Percentiles rank a stretch among this genome's conserved stretches.
Conservation (phyloP, 2,113 vertebrate species). For the Otolemur garnettii region DNA sequence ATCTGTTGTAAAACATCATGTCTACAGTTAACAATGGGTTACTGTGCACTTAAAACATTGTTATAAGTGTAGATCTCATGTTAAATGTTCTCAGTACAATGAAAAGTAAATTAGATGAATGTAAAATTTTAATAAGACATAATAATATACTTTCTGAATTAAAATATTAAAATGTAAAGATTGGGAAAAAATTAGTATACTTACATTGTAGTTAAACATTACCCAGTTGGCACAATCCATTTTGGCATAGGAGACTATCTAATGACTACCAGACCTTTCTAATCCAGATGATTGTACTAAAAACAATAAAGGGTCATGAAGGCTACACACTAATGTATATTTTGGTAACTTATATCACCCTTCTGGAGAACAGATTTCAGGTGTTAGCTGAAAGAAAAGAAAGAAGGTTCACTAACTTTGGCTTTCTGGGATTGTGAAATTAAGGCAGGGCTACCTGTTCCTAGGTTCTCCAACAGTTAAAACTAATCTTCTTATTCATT, state of each 20-base stretch:
- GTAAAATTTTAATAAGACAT: slow-evolving; percentile 32
- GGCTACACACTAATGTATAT: slow-evolving; percentile 1
- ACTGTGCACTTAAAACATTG: neutral
- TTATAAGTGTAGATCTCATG: neutral
- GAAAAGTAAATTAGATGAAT: slow-evolving; percentile 2
- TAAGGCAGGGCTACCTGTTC: slow-evolving; percentile 34
- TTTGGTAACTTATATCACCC: slow-evolving; percentile 25
- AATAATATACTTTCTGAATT: slow-evolving; percentile 4
- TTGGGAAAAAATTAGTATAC: neutral
- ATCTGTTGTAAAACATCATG: neutral
- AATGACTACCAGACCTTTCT: slow-evolving; percentile 40
- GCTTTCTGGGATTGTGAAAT: slow-evolving; percentile 58
- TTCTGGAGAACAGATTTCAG: slow-evolving; percentile 54
- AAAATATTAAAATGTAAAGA: neutral
- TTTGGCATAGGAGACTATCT: slow-evolving; percentile 43
- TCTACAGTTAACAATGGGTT: neutral
- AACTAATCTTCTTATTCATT: slow-evolving; percentile 35
- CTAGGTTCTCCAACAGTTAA: slow-evolving; percentile 59
- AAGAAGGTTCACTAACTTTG: slow-evolving; percentile 40
- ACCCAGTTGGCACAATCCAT: slow-evolving; percentile 35
- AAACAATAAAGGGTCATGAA: slow-evolving; percentile 63
- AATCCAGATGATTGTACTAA: slow-evolving; percentile 56
- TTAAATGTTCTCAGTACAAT: neutral
- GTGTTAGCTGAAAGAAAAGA: slow-evolving; percentile 48
- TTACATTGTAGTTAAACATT: slow-evolving; percentile 61